phyloP scores from a whole-genome alignment of 2,888 invertebrate species.

The Ornithoptera alexandrae region DNA sequence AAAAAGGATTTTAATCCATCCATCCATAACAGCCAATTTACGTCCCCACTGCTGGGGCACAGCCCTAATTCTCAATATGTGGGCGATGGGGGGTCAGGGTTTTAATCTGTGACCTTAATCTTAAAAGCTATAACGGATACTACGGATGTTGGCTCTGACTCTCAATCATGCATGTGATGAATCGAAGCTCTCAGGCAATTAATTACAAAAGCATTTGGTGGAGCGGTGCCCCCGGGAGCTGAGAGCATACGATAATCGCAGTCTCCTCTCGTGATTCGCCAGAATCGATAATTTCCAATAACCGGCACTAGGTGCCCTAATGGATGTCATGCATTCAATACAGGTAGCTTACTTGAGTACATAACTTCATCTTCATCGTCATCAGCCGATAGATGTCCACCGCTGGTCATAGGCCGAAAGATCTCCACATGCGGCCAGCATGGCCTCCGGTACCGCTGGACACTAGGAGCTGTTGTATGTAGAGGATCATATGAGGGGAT shows the following conservation, averaged over 20 bases:
- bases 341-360: not conserved
- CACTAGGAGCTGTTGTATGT: no score
- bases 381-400: no score
- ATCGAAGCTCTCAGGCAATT: slow-evolving; percentile 19
- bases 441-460: no score
- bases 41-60: no score
- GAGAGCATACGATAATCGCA: slow-evolving; percentile 16
- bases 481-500: no score
- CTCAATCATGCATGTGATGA: not conserved
- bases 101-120: not conserved
- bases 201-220: slow-evolving; percentile 22
- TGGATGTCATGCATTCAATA: not conserved
- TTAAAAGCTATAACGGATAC: not conserved
- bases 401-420: no score
- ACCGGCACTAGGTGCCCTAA: not conserved
- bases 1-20: not conserved
- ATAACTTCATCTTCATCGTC: not conserved
- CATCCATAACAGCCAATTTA: no score
- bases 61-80: no score
- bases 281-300: slow-evolving; percentile 20
- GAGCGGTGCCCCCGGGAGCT: slow-evolving; percentile 11
- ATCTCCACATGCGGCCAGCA: no score
- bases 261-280: slow-evolving; percentile 12
- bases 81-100: no score
- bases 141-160: not conserved